Percentiles rank a stretch among this genome's conserved stretches.
These are phyloP conservation scores for Babylonia areolata DNA, from an alignment of 1,140 invertebrate species.

Conservation along the genomic window DNA sequence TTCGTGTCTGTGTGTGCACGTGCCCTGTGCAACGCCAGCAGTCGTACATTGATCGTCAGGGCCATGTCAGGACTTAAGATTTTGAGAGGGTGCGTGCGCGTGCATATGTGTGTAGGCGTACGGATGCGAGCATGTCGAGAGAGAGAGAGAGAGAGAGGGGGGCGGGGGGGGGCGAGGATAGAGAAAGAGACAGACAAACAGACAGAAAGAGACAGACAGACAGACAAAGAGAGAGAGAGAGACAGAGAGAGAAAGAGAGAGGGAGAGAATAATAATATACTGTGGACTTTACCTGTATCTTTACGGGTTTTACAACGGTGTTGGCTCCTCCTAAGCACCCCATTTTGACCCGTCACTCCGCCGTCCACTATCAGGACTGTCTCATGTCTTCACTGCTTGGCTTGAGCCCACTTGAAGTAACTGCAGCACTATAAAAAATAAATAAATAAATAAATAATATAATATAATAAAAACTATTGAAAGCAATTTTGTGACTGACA, in stretches of 20 bases:
- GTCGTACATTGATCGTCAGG: no score
- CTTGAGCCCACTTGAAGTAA: background rate
- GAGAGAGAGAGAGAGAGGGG: no score
- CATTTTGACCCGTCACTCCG: background rate
- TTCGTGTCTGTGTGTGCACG: no score
- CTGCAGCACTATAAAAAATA: no score
- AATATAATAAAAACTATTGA: no score
- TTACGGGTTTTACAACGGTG: background rate
- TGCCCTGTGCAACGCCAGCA: no score
- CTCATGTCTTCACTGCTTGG: background rate
- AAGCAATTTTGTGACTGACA: no score
- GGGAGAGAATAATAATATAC: background rate
- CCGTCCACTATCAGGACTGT: background rate
- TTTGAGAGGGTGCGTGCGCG: no score
- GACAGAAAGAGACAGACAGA: background rate
- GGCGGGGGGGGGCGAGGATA: background rate
- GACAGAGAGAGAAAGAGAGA: constrained; percentile 20
- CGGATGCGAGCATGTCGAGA: no score
- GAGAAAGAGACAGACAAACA: background rate
- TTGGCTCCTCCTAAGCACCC: background rate
- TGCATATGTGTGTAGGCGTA: no score
- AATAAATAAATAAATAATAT: no score
- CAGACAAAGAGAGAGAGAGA: constrained; percentile 12
- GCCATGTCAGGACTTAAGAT: no score
- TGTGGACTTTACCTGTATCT: background rate